Evolutionary conservation across 53 echinoderm and acorn worm species (phyloP).

Genomic region (Antedon mediterranea): DNA sequence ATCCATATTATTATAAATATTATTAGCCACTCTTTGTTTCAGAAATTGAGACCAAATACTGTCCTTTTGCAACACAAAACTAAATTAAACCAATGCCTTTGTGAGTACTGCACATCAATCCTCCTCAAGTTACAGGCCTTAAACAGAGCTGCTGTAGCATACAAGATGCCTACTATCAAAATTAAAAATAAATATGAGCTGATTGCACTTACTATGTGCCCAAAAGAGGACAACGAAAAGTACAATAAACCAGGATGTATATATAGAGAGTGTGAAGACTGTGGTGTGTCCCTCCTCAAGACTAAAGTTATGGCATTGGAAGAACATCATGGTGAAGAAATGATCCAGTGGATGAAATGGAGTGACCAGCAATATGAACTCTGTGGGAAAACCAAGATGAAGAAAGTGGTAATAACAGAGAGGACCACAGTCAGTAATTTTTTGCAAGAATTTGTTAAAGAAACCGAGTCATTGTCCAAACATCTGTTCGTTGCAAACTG

Average conservation of each 20-base stretch:
- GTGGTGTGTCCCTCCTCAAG: slow-evolving; percentile 11
- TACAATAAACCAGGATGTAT: slow-evolving; percentile 11
- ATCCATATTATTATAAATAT: slow-evolving; percentile 16
- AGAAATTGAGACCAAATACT: slow-evolving; percentile 33
- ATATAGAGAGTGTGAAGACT: slow-evolving; percentile 16
- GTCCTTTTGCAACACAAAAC: slow-evolving; percentile 9
- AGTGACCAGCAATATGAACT: not conserved
- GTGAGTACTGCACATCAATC: slow-evolving; percentile 22
- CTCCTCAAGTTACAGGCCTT: slow-evolving; percentile 15
- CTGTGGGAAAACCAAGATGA: slow-evolving; percentile 4
- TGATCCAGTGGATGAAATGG: slow-evolving; percentile 3
- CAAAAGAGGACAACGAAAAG: slow-evolving; percentile 6
- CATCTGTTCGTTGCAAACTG: slow-evolving; percentile 23
- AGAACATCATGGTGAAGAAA: not conserved
- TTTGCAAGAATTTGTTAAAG: slow-evolving; percentile 7
- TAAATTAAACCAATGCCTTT: slow-evolving; percentile 18
- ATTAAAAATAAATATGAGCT: slow-evolving; percentile 16
- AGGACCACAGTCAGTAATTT: slow-evolving; percentile 7
- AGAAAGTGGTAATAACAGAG: slow-evolving; percentile 1
- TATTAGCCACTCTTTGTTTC: slow-evolving; percentile 15
- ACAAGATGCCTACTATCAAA: slow-evolving; percentile 6
- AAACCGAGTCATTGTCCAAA: not conserved
- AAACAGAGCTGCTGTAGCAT: not conserved
- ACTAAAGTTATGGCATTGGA: not conserved
- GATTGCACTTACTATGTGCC: slow-evolving; percentile 15